Conservation (phyloP, 2,888 invertebrate species). For the Furcula furcula region DNA sequence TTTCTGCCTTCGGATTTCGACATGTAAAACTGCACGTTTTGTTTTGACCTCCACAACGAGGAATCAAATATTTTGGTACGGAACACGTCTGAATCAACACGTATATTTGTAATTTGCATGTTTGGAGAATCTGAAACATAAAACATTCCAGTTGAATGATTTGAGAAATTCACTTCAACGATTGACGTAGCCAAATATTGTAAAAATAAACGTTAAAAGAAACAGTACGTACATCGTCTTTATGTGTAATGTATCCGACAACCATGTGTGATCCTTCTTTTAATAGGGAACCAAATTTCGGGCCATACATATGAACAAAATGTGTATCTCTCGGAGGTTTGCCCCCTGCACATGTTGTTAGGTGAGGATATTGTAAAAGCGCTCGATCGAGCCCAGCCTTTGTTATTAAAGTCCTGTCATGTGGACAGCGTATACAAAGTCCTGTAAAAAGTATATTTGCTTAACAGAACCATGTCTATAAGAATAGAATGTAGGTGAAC, state of each 20-base stretch:
- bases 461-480: conserved; percentile 4
- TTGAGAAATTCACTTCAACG: conserved; percentile 6
- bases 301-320: conserved; percentile 63
- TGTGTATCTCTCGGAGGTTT: conserved; percentile 44
- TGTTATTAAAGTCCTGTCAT: conserved; percentile 64
- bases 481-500: conserved; percentile 3
- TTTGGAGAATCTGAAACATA: conserved; percentile 56
- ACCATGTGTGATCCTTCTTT: conserved; percentile 62
- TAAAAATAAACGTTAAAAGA: conserved; percentile 23
- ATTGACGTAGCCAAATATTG: background rate
- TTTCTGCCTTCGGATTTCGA: conserved; percentile 43
- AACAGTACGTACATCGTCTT: conserved; percentile 56
- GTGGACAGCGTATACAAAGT: conserved; percentile 66
- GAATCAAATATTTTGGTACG: conserved; percentile 53
- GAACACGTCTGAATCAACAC: conserved; percentile 65
- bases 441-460: conserved; percentile 13
- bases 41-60: conserved; percentile 48
- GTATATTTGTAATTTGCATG: conserved; percentile 69
- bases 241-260: conserved; percentile 55
- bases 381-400: conserved; percentile 57
- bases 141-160: conserved; percentile 18
- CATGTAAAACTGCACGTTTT: conserved; percentile 65
- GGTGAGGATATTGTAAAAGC: conserved; percentile 49
- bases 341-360: conserved; percentile 54
- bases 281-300: conserved; percentile 61